Percentiles rank a stretch among this genome's conserved stretches.
Conservation (phyloP, 2,113 vertebrate genomes). For the Lasiurus cinereus region DNA sequence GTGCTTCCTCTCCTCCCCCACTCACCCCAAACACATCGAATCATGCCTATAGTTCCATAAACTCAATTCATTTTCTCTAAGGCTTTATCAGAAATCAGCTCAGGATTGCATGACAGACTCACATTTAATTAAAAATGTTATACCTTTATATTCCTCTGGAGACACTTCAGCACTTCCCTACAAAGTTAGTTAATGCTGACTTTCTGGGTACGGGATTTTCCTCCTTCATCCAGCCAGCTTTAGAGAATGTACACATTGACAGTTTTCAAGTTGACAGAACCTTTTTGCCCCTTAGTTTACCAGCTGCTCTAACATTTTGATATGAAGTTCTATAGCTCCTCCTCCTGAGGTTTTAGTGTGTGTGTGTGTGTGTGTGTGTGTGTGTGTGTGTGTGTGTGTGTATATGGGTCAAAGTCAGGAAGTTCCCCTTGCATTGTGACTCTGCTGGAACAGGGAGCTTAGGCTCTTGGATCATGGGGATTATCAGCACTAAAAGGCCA, state of each 20-base stretch:
- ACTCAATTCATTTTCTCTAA: constrained; percentile 31
- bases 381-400: too few species aligned
- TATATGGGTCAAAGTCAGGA: neutral
- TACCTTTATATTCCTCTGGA: constrained; percentile 8
- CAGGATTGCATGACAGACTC: neutral
- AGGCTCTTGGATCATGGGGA: neutral
- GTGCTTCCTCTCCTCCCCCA: neutral
- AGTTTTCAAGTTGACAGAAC: neutral
- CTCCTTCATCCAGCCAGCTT: neutral
- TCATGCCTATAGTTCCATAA: neutral
- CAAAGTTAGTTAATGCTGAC: neutral
- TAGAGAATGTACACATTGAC: neutral
- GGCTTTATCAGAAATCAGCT: constrained; percentile 20
- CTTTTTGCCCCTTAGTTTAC: neutral
- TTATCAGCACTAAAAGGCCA: neutral
- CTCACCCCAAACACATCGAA: neutral
- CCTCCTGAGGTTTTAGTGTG: neutral
- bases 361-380: too few species aligned
- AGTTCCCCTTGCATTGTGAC: neutral
- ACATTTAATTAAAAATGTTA: constrained; percentile 19
- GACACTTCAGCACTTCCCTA: neutral
- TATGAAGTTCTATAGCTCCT: neutral
- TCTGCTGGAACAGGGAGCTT: neutral
- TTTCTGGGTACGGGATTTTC: neutral
- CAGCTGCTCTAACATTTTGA: neutral